Base-by-base conservation (phyloP, 2,113 vertebrate genomes). In the Bujurquina vittata region DNA sequence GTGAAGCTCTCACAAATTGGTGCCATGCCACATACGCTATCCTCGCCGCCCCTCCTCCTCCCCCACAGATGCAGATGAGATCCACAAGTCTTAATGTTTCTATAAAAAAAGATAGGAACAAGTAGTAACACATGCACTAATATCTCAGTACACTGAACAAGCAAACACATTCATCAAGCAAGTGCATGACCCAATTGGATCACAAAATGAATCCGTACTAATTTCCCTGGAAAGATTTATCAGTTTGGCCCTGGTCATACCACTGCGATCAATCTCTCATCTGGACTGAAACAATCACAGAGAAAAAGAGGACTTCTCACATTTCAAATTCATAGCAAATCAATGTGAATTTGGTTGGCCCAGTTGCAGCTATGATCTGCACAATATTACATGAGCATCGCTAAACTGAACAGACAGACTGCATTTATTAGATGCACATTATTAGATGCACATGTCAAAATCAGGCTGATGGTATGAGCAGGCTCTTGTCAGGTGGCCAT, bases 201-300 rank as follows among this genome's bases (percentile, higher is more conserved):
- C 1, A 10, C 31, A 56, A 69, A 86, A 83, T 76, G 56, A 83
- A 83, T 81, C 26, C 62, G 52, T 18, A 31, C 57, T 77, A 54
- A 84, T 88, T 77, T 88, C 20, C 52, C 18, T 33, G 49, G 43
- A 80, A 75, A 86, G 65, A 81, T 86, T 81, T 57, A 84, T 81
- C 58, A 86, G 11, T 74, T 72, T 84, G 75, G 73, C 79, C 49
- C 18, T 8, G 4, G 56, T 49, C 23, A 15, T 22, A 20, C 2
- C 2, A 14, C 11, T 12, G 65, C 49, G 40, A 79, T 56, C 20
- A 60, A 40, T 73, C 80, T 81, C 11, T 26, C 73, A 31, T 69
- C 56, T 35, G 57, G 46, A 65, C 29, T 15, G 15, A 61, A 61
- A 80, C 0, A 6, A 23, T 75, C 29, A 54, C 10, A 33, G 57